Evolutionary conservation across 2,888 invertebrate species (phyloP), one percentile per base, ranked within the genome.

Genomic region (Limnephilus auricula): DNA sequence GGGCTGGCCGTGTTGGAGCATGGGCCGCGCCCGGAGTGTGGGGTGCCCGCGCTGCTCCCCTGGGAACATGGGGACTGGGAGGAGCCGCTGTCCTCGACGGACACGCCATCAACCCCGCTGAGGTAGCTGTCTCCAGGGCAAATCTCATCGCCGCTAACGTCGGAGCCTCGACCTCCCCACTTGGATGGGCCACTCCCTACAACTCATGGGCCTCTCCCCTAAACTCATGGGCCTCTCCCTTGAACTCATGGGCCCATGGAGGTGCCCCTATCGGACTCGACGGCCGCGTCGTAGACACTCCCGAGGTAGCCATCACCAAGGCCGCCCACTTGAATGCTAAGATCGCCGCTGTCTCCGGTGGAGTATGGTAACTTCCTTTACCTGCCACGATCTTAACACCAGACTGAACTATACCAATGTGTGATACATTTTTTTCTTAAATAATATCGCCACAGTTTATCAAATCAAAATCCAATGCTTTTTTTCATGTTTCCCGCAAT

Each of bases 251-350:
- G 97, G 96, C 94, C 96, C 96, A 85, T 80, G 92, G 92, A n/a
- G 92, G 32, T 2, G 92, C 92, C 25, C 90, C 92, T 50, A 30
- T 92, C 6, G 91, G 79, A 85, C 79, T 79, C 65, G 90, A 89
- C 84, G 91, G 90, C 5, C 90, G 92, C 94, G 96, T 97, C 94
- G 95, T 96, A 93, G 97, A 96, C 94, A 96, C 96, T 87, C 96
- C 96, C 92, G 97, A 97, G 94, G 97, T 97, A 79, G 96, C 96
- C 92, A 96, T 96, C 93, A 97, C 97, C 79, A 96, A 96, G 93
- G 96, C 96, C 92, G 95, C 96, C 89, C 97, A 92, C 84, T 80
- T 89, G 83, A 90, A 92, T 88, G 89, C 84, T 31, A 65, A 89
- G 65, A 96, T 96, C 92, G 95, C 96, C 89, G 97, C 97, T 94